These are phyloP conservation scores for Drepanosiphum platanoidis DNA, from an alignment of 2,888 invertebrate species.

Conservation along the genomic window DNA sequence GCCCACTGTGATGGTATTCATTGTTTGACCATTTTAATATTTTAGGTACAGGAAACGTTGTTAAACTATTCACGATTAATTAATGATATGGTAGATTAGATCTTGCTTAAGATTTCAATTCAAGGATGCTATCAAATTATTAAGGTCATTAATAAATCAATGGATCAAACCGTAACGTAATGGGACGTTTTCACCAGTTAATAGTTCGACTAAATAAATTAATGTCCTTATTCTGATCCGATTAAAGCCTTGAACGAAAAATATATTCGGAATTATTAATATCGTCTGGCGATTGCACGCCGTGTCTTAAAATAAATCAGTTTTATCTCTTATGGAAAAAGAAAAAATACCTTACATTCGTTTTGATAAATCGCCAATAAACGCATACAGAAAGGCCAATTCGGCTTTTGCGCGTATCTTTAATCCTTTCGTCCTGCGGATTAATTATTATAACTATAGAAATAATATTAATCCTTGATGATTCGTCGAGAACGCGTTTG, in stretches of 20 bases:
- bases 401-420: slow-evolving; percentile 27
- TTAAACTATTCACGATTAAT: neutral
- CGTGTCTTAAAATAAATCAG: slow-evolving; percentile 29
- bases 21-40: neutral
- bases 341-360: neutral
- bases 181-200: neutral
- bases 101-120: neutral
- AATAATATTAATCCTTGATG: slow-evolving; percentile 15
- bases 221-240: slow-evolving; percentile 37
- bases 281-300: neutral
- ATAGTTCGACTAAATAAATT: slow-evolving; percentile 18
- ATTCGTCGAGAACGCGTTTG: too few relatives aligned
- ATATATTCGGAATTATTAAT: slow-evolving; percentile 1
- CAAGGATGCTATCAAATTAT: slow-evolving; percentile 31
- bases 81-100: neutral
- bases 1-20: too few relatives aligned
- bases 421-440: neutral
- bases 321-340: neutral
- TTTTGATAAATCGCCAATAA: slow-evolving; percentile 12
- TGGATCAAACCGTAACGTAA: slow-evolving; percentile 22
- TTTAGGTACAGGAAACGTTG: neutral
- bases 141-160: slow-evolving; percentile 6
- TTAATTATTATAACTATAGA: slow-evolving; percentile 26
- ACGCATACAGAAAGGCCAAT: neutral
- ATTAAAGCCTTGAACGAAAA: slow-evolving; percentile 32